Conservation (phyloP, 1,140 invertebrate genomes). For the Zaprionus ghesquierei region DNA sequence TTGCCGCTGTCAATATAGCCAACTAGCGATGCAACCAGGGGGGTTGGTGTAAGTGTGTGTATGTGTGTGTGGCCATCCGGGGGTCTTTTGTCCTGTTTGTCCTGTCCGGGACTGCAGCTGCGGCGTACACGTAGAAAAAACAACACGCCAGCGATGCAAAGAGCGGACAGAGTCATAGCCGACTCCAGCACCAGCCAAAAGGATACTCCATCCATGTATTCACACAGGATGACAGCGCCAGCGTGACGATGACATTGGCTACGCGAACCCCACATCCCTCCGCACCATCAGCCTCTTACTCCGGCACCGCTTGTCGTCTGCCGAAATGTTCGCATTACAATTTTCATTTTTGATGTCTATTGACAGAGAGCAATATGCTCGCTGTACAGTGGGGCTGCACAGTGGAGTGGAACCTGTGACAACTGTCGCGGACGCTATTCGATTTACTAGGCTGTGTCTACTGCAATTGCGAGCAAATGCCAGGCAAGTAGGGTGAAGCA, state of each 20-base stretch:
- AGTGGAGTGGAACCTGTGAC: background rate
- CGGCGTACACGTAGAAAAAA: conserved; percentile 51
- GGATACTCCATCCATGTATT: conserved; percentile 40
- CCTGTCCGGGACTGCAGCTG: background rate
- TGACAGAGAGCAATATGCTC: conserved; percentile 54
- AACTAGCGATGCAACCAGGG: conserved; percentile 32
- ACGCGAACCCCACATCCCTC: too few relatives aligned
- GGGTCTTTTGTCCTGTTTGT: conserved; percentile 1
- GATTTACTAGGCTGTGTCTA: background rate
- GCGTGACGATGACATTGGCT: conserved; percentile 49
- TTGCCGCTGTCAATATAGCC: conserved; percentile 77
- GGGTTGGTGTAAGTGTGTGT: too few relatives aligned
- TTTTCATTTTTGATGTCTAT: conserved; percentile 81
- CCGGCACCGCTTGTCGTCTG: conserved; percentile 29
- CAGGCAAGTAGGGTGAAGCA: background rate
- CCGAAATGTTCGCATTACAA: conserved; percentile 77
- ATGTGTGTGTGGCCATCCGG: background rate
- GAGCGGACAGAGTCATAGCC: too few relatives aligned
- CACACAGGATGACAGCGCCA: conserved; percentile 59
- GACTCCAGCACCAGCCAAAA: background rate
- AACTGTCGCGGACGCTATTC: background rate
- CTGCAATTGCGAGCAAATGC: background rate
- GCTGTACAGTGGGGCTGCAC: background rate
- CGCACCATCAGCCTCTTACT: background rate
- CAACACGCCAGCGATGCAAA: conserved; percentile 72